Percentiles rank a stretch among this genome's conserved stretches.
These are phyloP conservation scores for Rhagium mordax DNA, from an alignment of 2,888 invertebrate genomes.

Conservation along the genomic window DNA sequence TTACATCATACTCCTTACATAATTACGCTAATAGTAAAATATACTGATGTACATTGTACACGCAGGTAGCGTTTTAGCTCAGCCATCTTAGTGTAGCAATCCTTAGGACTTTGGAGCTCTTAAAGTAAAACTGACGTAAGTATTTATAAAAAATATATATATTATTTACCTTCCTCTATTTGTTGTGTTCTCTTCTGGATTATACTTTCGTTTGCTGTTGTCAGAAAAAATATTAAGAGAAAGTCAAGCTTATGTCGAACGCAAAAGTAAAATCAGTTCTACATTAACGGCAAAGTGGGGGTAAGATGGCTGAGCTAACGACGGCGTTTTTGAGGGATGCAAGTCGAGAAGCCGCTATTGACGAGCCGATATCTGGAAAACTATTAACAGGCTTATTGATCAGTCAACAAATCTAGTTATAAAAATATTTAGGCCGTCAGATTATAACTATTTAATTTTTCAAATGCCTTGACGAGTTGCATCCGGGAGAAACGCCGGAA, in stretches of 20 bases:
- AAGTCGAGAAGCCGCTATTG: constrained; percentile 42
- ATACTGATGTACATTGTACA: constrained; percentile 68
- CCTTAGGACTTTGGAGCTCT: neutral
- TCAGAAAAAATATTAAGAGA: neutral
- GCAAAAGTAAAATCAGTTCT: constrained; percentile 1
- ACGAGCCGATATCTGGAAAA: constrained; percentile 60
- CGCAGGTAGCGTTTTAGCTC: constrained; percentile 55
- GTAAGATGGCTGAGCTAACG: constrained; percentile 40
- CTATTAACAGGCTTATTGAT: constrained; percentile 63
- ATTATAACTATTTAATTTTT: constrained; percentile 57
- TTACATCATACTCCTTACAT: constrained; percentile 57
- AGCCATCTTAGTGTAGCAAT: constrained; percentile 30
- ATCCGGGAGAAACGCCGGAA: constrained; percentile 39
- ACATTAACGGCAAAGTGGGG: neutral
- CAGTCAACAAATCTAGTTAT: constrained; percentile 67
- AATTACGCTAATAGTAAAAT: constrained; percentile 67
- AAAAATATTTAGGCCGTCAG: constrained; percentile 69
- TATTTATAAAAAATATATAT: constrained; percentile 28
- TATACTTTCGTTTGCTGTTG: neutral
- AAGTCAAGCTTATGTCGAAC: neutral
- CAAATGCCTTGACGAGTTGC: constrained; percentile 51
- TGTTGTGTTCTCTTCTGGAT: neutral
- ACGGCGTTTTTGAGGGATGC: constrained; percentile 31
- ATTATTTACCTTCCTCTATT: constrained; percentile 3
- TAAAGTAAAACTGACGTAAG: constrained; percentile 18